These are phyloP conservation scores for Sinocyclocheilus grahami DNA, from an alignment of 2,113 vertebrate genomes.

Conservation along the genomic window DNA sequence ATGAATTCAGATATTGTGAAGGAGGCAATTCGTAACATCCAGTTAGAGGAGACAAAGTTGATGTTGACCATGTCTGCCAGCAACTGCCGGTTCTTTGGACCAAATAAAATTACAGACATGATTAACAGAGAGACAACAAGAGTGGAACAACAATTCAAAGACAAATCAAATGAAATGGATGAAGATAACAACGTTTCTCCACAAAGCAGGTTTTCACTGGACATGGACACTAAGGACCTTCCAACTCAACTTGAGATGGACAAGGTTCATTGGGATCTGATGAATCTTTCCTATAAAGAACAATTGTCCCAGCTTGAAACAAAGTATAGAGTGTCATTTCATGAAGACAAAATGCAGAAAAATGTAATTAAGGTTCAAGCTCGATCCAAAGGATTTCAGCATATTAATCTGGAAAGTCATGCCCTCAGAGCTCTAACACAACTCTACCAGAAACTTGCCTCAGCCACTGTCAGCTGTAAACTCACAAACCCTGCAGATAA, in stretches of 20 bases:
- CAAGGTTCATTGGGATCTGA: slow-evolving; percentile 40
- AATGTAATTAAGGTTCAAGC: slow-evolving; percentile 43
- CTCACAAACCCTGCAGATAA: too few relatives aligned
- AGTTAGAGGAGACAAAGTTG: slow-evolving; percentile 23
- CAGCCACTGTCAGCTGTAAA: too few relatives aligned
- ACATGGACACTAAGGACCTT: slow-evolving; percentile 53
- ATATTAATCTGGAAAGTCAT: slow-evolving; percentile 57
- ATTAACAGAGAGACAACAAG: not conserved
- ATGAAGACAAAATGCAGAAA: accelerated
- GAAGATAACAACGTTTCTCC: accelerated
- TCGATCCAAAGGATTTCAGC: accelerated
- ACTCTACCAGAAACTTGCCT: slow-evolving; percentile 37
- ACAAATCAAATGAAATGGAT: not conserved
- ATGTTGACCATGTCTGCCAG: slow-evolving; percentile 56
- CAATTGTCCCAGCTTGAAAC: slow-evolving; percentile 32
- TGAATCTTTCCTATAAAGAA: not conserved
- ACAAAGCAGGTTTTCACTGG: accelerated
- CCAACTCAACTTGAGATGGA: slow-evolving; percentile 52
- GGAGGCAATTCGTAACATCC: not conserved
- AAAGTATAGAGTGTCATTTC: slow-evolving; percentile 65
- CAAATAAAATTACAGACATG: not conserved
- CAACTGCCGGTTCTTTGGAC: slow-evolving; percentile 49
- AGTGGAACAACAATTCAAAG: not conserved
- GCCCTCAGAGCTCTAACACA: slow-evolving; percentile 63
- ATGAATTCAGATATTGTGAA: not conserved